Conservation (phyloP, 1,140 invertebrate species). For the Araneus ventricosus region DNA sequence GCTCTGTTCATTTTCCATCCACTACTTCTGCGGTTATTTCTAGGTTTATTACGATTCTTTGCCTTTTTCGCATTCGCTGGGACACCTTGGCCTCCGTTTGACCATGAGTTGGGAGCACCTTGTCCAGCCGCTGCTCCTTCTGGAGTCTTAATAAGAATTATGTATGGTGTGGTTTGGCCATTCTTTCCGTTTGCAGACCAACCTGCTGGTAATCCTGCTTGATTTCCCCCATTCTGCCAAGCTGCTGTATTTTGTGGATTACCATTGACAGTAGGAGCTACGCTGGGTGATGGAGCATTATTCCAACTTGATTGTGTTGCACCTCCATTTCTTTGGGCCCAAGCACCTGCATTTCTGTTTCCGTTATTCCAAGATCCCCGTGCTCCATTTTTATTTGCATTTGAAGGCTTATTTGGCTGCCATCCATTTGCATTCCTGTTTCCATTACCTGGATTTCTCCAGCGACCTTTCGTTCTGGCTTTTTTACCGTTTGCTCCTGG, state of each 20-base stretch:
- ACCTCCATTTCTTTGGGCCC: constrained; percentile 39
- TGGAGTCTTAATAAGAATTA: constrained; percentile 63
- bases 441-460: not conserved
- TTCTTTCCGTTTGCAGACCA: constrained; percentile 3
- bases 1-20: constrained; percentile 71
- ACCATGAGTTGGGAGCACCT: constrained; percentile 41
- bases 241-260: not conserved
- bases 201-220: constrained; percentile 12
- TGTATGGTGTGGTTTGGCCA: constrained; percentile 58
- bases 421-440: constrained; percentile 24
- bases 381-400: constrained; percentile 18
- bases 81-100: not conserved
- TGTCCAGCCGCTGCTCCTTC: constrained; percentile 1
- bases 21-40: constrained; percentile 37
- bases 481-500: not conserved
- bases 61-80: not conserved
- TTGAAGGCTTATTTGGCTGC: constrained; percentile 29
- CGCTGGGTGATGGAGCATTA: not conserved
- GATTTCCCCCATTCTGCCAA: constrained; percentile 4
- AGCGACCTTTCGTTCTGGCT: constrained; percentile 6
- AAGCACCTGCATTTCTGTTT: constrained; percentile 1
- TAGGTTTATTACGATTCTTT: constrained; percentile 18
- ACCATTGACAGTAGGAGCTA: not conserved
- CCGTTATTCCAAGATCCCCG: constrained; percentile 13
- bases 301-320: constrained; percentile 23